Evolutionary conservation across 1,140 invertebrate genomes (phyloP), one percentile per base, ranked within the genome.

Genomic region (Lepidostoma basale): DNA sequence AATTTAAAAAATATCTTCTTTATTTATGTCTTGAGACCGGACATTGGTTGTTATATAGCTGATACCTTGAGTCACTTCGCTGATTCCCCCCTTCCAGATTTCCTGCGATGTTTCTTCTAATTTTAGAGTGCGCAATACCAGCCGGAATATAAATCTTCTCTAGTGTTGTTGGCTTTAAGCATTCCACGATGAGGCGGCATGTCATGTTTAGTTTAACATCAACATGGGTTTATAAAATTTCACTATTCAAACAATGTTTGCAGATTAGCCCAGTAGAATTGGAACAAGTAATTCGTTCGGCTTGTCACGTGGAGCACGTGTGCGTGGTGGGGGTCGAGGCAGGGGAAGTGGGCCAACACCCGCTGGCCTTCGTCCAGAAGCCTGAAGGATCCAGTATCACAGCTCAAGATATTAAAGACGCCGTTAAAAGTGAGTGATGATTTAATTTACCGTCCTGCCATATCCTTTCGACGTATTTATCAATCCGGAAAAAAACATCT

Each of bases 201-300:
- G n/a, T n/a, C n/a, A n/a, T 3, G 18, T 45, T 8, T 18, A 18
- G 1, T 45, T 45, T 3, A n/a, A 10, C 10, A 45, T 14, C 3
- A n/a, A 45, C n/a, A 45, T 2, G 18, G 8, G 9, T 45, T 14
- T 8, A 9, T 12, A 14, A 8, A 16, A 45, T 14, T n/a, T 8
- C 12, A 2, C 33, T 5, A 36, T 3, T n/a, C 16, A 1, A 9
- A 45, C 36, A 18, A 6, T 58, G 8, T n/a, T 83, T 82, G 68
- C 81, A 93, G 88, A 92, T 95, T 10, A 84, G 92, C 3, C 93
- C 93, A 3, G 90, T 92, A 0, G 91, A 94, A 76, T 74, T 95
- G 22, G 93, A 95, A 81, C 88, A 85, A 22, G 58, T 93, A 8
- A 75, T 95, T 25, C 79, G 88, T 36, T 82, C 78, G 45, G 88